These are phyloP conservation scores for Esox lucius DNA, from an alignment of 2,797 vertebrate species.

Conservation along the genomic window DNA sequence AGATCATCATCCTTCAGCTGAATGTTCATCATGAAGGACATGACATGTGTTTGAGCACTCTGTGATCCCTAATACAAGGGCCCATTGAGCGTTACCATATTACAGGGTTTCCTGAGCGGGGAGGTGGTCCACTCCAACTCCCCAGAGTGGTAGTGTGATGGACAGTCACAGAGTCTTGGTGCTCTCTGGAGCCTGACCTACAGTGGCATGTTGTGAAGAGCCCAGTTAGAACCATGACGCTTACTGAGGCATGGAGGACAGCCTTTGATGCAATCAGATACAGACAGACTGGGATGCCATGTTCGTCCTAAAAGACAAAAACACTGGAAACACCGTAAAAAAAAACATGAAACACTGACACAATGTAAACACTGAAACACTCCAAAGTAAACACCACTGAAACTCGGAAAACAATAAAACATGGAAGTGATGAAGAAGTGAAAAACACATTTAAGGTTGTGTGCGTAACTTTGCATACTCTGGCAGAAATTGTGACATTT, in stretches of 20 bases:
- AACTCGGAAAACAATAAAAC: too few species aligned
- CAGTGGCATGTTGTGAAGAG: slow-evolving; percentile 45
- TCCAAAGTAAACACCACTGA: too few species aligned
- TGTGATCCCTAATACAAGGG: slow-evolving; percentile 21
- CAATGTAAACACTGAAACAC: too few species aligned
- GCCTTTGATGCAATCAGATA: slow-evolving; percentile 20
- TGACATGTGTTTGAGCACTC: slow-evolving; percentile 26
- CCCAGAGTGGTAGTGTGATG: slow-evolving; percentile 40
- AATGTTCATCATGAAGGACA: slow-evolving; percentile 4
- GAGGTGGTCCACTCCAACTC: slow-evolving; percentile 3
- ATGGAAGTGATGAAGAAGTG: too few species aligned
- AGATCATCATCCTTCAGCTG: background rate
- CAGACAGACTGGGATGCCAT: background rate
- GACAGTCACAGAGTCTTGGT: slow-evolving; percentile 24
- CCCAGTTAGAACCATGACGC: slow-evolving; percentile 52
- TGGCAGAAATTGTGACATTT: too few species aligned
- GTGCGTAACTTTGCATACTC: too few species aligned
- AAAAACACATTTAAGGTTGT: too few species aligned
- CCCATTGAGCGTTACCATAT: background rate
- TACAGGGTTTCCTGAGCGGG: background rate
- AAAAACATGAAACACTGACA: too few species aligned
- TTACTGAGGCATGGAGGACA: slow-evolving; percentile 54
- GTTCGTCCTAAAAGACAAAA: too few species aligned
- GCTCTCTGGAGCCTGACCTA: slow-evolving; percentile 52
- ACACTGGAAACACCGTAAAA: too few species aligned